Conservation (phyloP, 2,113 vertebrate genomes). For the Australoheros scitulus region DNA sequence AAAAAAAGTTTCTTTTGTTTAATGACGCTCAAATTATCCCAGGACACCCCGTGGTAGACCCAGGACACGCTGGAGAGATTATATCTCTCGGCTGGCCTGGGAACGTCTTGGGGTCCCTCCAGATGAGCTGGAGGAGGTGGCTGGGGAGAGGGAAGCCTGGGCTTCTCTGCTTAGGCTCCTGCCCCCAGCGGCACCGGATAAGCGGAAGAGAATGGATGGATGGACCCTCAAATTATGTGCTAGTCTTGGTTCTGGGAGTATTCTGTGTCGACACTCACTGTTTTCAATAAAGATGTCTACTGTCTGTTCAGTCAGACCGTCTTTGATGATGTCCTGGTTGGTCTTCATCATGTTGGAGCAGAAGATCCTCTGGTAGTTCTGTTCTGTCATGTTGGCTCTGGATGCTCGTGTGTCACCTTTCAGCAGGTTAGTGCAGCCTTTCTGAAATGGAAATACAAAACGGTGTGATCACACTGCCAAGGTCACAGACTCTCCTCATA, state of each 20-base stretch:
- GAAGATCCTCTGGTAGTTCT: conserved; percentile 80
- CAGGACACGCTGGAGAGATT: too few species aligned
- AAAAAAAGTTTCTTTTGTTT: too few species aligned
- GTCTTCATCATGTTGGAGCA: conserved; percentile 89
- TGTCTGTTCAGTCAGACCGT: conserved; percentile 63
- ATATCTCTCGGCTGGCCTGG: too few species aligned
- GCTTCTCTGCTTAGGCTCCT: too few species aligned
- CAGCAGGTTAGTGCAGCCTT: conserved; percentile 80
- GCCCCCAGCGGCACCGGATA: too few species aligned
- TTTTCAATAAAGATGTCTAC: conserved; percentile 87
- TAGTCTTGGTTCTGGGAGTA: too few species aligned
- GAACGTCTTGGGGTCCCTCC: too few species aligned
- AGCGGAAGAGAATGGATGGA: too few species aligned
- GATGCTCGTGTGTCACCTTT: conserved; percentile 74
- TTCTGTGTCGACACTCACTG: conserved; percentile 63
- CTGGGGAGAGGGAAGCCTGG: too few species aligned
- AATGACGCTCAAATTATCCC: neutral
- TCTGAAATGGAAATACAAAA: conserved; percentile 53
- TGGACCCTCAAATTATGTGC: neutral
- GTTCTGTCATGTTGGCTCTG: conserved; percentile 77
- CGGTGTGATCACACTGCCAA: neutral
- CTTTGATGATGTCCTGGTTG: conserved; percentile 77
- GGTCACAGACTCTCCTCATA: neutral
- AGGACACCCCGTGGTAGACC: too few species aligned
- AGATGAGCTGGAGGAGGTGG: too few species aligned